phyloP scores from a whole-genome alignment of 2,797 vertebrate species.

The Epinephelus malabaricus region DNA sequence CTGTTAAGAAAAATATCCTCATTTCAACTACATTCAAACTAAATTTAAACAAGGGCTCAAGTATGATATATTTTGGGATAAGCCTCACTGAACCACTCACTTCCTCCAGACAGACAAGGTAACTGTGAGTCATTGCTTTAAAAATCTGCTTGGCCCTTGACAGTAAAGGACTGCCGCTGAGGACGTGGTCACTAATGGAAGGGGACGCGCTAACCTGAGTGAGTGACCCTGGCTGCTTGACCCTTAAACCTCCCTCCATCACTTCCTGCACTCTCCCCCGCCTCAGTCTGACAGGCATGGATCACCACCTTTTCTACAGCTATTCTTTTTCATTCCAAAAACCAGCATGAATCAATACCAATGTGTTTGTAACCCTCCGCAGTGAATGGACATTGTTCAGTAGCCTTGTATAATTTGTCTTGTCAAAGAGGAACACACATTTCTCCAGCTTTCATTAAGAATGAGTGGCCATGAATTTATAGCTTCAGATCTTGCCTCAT shows the following conservation, averaged over 20 bases:
- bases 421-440: background rate
- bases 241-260: conserved; percentile 48
- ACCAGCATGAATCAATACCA: conserved; percentile 39
- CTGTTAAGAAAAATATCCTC: no score
- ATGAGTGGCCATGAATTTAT: background rate
- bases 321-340: conserved; percentile 20
- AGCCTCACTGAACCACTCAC: conserved; percentile 12
- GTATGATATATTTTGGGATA: background rate
- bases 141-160: conserved; percentile 31
- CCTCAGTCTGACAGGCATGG: conserved; percentile 34
- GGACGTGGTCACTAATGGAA: conserved; percentile 63
- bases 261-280: conserved; percentile 37
- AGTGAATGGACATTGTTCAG: conserved; percentile 2
- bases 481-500: background rate
- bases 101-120: background rate
- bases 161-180: conserved; percentile 39
- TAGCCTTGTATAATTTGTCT: conserved; percentile 5
- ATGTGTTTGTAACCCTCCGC: background rate
- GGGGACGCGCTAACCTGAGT: conserved; percentile 34
- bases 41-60: background rate
- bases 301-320: conserved; percentile 26
- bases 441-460: background rate
- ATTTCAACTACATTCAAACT: no score
- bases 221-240: conserved; percentile 57
- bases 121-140: conserved; percentile 19